Conservation (phyloP, 2,797 vertebrate genomes). For the Pogonophryne albipinna region DNA sequence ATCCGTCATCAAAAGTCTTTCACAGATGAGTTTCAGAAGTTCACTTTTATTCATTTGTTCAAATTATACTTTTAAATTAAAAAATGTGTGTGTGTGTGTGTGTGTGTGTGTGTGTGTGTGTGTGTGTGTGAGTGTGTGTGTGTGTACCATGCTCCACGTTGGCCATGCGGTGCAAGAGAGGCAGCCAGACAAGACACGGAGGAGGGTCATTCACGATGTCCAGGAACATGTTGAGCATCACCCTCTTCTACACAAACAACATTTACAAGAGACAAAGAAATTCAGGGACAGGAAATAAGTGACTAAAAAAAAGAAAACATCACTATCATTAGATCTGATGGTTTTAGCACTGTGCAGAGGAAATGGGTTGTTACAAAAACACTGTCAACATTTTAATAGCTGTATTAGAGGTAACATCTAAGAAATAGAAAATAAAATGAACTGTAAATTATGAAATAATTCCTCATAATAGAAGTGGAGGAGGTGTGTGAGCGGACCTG, state of each 20-base stretch:
- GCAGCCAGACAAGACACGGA: conserved; percentile 96
- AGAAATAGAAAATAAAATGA: not conserved
- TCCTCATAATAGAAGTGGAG: not conserved
- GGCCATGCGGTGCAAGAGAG: conserved; percentile 94
- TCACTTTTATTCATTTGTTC: not conserved
- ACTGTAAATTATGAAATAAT: not conserved
- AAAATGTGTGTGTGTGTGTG: not conserved
- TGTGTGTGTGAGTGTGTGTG: conserved; percentile 30
- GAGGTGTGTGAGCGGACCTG: conserved; percentile 81
- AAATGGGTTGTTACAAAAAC: not conserved
- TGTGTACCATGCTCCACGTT: conserved; percentile 92
- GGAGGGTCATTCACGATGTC: conserved; percentile 92
- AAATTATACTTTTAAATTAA: no score
- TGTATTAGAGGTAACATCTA: not conserved
- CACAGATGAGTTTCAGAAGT: not conserved
- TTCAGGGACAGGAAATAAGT: conserved; percentile 7
- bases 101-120: conserved; percentile 6
- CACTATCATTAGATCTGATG: not conserved
- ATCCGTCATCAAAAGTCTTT: not conserved
- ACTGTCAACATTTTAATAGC: not conserved
- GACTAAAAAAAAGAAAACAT: not conserved
- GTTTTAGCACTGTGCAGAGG: no score
- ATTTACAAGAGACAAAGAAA: conserved; percentile 4
- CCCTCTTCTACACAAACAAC: conserved; percentile 88
- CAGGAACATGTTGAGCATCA: conserved; percentile 95